Evolutionary conservation across 1,140 invertebrate genomes (phyloP).

Genomic region (Globodera ellingtonae): DNA sequence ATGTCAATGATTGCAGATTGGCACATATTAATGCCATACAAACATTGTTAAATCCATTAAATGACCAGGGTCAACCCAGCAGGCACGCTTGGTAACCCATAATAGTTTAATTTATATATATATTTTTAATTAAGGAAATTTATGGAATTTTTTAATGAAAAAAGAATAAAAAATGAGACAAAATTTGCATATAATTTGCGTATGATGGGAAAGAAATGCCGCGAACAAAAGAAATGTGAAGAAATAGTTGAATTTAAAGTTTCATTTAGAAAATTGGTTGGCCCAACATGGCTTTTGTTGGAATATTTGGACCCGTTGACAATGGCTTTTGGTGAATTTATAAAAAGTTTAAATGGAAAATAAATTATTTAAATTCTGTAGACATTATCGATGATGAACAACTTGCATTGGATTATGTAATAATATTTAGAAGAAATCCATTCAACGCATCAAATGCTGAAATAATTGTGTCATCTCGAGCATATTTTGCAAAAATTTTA

Average conservation of each 20-base stretch:
- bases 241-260: neutral
- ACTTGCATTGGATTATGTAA: neutral
- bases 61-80: neutral
- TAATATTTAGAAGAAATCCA: neutral
- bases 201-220: neutral
- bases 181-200: neutral
- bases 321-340: neutral
- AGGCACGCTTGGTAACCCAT: too few relatives aligned
- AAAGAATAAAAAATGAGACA: neutral
- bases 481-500: neutral
- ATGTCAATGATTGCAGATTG: neutral
- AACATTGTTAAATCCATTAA: neutral
- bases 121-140: neutral
- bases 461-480: neutral
- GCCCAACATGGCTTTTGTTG: neutral
- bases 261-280: neutral
- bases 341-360: neutral
- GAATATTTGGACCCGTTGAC: neutral
- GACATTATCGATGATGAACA: neutral
- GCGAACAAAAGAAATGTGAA: neutral
- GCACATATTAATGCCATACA: neutral
- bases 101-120: neutral
- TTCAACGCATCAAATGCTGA: neutral
- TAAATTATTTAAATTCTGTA: neutral
- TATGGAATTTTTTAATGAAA: neutral